phyloP scores from a whole-genome alignment of 1,140 invertebrate species.

The Maconellicoccus hirsutus region DNA sequence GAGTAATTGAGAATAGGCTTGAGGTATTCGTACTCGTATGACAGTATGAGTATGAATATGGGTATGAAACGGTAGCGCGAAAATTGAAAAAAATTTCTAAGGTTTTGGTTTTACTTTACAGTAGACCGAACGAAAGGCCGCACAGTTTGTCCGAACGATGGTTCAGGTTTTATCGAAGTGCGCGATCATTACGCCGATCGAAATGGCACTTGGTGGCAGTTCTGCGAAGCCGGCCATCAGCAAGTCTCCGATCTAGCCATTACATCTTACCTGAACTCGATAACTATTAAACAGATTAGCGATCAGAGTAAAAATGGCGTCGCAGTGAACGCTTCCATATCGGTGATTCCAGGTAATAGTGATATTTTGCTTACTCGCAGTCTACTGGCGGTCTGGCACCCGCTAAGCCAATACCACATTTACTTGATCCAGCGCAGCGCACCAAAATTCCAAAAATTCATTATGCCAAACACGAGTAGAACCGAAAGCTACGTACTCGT shows the following conservation, averaged over 20 bases:
- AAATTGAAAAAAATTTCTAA: too few relatives aligned
- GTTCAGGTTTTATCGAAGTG: slow-evolving; percentile 41
- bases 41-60: too few relatives aligned
- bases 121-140: slow-evolving; percentile 20
- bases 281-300: slow-evolving; percentile 20
- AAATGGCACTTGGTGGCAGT: slow-evolving; percentile 50
- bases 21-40: too few relatives aligned
- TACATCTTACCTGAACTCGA: slow-evolving; percentile 46
- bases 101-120: neutral
- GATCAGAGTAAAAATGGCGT: slow-evolving; percentile 32
- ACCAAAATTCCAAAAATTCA: too few relatives aligned
- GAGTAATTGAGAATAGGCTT: too few relatives aligned
- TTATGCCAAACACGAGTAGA: too few relatives aligned
- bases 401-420: too few relatives aligned
- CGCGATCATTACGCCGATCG: slow-evolving; percentile 51
- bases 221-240: slow-evolving; percentile 41
- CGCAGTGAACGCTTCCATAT: slow-evolving; percentile 19
- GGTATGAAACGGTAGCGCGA: too few relatives aligned
- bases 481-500: too few relatives aligned
- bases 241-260: slow-evolving; percentile 41
- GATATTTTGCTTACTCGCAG: neutral
- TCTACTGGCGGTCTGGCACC: too few relatives aligned
- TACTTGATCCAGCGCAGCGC: too few relatives aligned
- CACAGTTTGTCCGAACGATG: slow-evolving; percentile 29
- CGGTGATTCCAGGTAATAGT: slow-evolving; percentile 32